Conservation (phyloP, 2,797 vertebrate species). For the Heterohyrax brucei region DNA sequence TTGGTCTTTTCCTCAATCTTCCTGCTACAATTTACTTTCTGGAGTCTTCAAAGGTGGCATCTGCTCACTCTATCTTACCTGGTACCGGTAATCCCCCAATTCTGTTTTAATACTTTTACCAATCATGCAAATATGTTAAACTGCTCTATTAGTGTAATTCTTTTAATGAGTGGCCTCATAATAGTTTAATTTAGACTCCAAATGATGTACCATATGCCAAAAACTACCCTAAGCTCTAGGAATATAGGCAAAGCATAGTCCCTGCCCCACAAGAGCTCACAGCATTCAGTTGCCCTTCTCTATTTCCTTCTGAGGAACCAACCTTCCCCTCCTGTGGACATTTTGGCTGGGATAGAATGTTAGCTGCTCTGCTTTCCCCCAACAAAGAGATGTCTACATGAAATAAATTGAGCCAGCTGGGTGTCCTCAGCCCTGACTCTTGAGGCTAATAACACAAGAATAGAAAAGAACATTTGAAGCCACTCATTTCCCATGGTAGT, state of each 20-base stretch:
- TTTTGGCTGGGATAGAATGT: slow-evolving; percentile 3
- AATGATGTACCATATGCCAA: not conserved
- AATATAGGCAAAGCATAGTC: not conserved
- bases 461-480: not conserved
- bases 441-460: not conserved
- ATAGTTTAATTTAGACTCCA: not conserved
- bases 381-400: not conserved
- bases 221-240: not conserved
- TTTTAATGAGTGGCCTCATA: not conserved
- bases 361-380: not conserved
- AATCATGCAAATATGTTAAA: not conserved
- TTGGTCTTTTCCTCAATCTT: not conserved
- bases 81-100: not conserved
- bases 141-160: not conserved
- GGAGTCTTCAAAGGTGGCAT: not conserved
- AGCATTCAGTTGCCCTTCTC: not conserved
- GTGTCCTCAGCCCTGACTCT: not conserved
- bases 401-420: not conserved
- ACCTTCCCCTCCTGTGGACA: not conserved
- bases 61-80: not conserved
- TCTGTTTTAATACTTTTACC: slow-evolving; percentile 15
- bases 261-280: not conserved
- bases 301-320: not conserved
- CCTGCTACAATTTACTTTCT: not conserved
- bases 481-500: not conserved